Percentiles rank a stretch among this genome's conserved stretches.
Conservation (phyloP, 2,888 invertebrate species). For the Dynastes maya region DNA sequence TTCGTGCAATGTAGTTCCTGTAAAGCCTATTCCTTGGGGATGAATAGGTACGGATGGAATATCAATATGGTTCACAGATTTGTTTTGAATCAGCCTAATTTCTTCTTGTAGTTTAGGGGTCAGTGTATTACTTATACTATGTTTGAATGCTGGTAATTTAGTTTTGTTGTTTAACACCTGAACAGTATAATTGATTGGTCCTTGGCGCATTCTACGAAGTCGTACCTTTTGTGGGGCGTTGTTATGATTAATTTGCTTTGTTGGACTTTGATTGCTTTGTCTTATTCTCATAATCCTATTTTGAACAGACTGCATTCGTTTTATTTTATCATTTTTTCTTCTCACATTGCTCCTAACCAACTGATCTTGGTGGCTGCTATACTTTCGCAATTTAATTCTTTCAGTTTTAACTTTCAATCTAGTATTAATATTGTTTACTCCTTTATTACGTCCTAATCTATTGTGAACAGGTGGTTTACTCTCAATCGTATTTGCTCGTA, state of each 20-base stretch:
- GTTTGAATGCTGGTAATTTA: conserved; percentile 20
- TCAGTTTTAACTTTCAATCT: conserved; percentile 3
- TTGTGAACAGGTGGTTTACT: conserved; percentile 58
- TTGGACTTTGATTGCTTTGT: conserved; percentile 33
- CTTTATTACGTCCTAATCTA: conserved; percentile 56
- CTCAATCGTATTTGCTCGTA: conserved; percentile 7
- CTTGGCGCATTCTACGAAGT: conserved; percentile 33
- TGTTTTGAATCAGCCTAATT: conserved; percentile 57
- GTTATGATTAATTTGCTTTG: conserved; percentile 2
- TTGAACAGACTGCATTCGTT: conserved; percentile 1
- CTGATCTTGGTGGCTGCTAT: conserved; percentile 7
- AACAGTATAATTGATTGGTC: conserved; percentile 48
- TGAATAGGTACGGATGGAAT: conserved; percentile 53
- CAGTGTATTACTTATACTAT: conserved; percentile 56
- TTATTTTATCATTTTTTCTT: conserved; percentile 28
- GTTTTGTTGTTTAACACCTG: conserved; percentile 40
- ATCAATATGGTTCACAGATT: conserved; percentile 48
- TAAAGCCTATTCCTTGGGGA: conserved; percentile 52
- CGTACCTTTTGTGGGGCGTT: conserved; percentile 37
- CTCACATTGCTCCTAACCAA: conserved; percentile 20
- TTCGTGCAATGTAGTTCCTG: conserved; percentile 46
- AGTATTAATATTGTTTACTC: conserved; percentile 55
- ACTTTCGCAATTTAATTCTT: conserved; percentile 41
- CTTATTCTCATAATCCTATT: conserved; percentile 26
- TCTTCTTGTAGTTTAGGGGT: conserved; percentile 56